phyloP scores from a whole-genome alignment of 1,140 invertebrate species.

The Delia radicum region DNA sequence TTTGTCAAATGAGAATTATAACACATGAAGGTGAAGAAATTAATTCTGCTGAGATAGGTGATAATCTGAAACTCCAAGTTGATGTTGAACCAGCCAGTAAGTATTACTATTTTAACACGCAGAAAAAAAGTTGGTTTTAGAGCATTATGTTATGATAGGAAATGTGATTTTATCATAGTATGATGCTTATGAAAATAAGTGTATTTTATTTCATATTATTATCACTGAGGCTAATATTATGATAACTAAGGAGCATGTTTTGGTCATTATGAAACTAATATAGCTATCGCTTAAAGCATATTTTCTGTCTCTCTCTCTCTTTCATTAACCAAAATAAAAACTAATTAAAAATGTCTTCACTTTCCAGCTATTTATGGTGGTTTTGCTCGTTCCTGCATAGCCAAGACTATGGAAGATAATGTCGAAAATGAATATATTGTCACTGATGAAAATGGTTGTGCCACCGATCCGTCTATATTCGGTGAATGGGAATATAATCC shows the following conservation, averaged over 20 bases:
- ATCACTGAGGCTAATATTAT: no score
- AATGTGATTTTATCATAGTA: no score
- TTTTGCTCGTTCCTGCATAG: slow-evolving; percentile 88
- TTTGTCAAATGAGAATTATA: slow-evolving; percentile 89
- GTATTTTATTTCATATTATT: no score
- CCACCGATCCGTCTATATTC: slow-evolving; percentile 88
- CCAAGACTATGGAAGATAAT: slow-evolving; percentile 87
- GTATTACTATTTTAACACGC: slow-evolving; percentile 41
- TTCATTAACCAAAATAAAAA: no score
- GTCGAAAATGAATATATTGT: slow-evolving; percentile 89
- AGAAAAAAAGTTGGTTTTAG: neutral
- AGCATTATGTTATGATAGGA: no score
- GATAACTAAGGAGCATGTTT: no score
- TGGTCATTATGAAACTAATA: no score
- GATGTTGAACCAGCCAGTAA: slow-evolving; percentile 88
- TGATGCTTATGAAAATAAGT: no score
- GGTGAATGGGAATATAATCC: slow-evolving; percentile 89
- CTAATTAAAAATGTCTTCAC: no score
- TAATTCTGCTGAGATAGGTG: slow-evolving; percentile 87
- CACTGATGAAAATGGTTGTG: slow-evolving; percentile 91
- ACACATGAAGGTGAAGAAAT: slow-evolving; percentile 85
- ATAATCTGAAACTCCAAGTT: slow-evolving; percentile 86
- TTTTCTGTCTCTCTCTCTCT: neutral
- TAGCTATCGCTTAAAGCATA: no score
- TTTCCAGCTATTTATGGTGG: slow-evolving; percentile 88